Percentiles rank a stretch among this genome's conserved stretches.
phyloP scores from a whole-genome alignment of 1,140 invertebrate genomes.

The Saccostrea echinata region DNA sequence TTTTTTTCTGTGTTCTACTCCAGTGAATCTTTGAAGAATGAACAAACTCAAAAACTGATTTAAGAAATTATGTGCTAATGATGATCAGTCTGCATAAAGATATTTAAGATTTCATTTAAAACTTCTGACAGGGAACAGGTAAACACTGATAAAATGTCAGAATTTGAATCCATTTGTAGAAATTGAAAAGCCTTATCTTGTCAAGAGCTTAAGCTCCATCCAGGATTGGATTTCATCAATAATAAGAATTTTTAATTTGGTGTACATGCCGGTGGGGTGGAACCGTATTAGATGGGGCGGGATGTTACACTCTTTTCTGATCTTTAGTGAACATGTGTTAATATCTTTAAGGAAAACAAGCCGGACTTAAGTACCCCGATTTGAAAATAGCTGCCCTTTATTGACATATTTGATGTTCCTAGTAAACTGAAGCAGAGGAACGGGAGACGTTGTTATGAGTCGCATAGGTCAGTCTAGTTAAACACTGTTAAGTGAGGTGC shows the following conservation, averaged over 20 bases:
- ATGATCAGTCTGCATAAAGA: neutral
- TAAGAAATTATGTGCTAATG: neutral
- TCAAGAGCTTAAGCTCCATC: constrained; percentile 2
- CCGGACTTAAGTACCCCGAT: constrained; percentile 9
- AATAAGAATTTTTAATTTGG: constrained; percentile 34
- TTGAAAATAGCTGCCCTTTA: constrained; percentile 16
- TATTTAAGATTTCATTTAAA: neutral
- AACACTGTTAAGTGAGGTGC: constrained; percentile 21
- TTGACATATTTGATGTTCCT: constrained; percentile 39
- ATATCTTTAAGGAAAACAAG: constrained; percentile 35
- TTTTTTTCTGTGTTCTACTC: neutral
- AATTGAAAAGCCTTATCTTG: constrained; percentile 28
- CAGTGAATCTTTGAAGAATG: neutral
- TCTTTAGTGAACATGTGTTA: constrained; percentile 22
- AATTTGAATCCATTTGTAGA: constrained; percentile 37
- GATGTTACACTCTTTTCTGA: neutral
- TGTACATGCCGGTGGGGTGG: neutral
- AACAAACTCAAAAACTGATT: neutral
- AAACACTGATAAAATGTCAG: constrained; percentile 27
- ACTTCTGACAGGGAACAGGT: neutral
- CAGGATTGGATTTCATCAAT: constrained; percentile 23
- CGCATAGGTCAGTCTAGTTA: constrained; percentile 23
- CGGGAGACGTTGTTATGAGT: constrained; percentile 12
- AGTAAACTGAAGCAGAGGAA: neutral
- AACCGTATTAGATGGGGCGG: neutral